These are phyloP conservation scores for Palythoa grandiflora DNA, from an alignment of 92 coral and sea anemone genomes.

Conservation along the genomic window DNA sequence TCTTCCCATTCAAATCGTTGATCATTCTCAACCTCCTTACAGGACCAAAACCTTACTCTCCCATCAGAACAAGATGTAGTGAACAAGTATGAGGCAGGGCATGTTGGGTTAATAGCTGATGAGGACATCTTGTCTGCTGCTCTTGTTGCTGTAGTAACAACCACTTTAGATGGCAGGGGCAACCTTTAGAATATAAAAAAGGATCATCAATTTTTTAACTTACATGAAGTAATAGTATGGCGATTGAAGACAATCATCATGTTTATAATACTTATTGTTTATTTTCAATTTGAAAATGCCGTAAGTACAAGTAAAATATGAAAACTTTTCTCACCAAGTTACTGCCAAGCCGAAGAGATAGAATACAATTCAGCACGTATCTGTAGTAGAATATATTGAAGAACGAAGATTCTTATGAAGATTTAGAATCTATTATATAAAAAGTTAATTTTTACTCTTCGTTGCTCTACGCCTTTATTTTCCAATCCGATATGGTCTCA, in stretches of 20 bases:
- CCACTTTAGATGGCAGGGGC: conserved; percentile 83
- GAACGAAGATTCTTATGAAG: too few species aligned
- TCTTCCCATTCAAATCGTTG: conserved; percentile 79
- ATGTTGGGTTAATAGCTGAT: conserved; percentile 91
- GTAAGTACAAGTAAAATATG: too few species aligned
- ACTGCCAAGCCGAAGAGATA: too few species aligned
- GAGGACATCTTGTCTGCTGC: conserved; percentile 99
- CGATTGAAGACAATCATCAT: not conserved
- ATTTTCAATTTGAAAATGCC: too few species aligned
- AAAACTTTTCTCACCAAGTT: too few species aligned
- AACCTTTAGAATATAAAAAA: conserved; percentile 30
- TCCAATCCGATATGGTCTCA: too few species aligned
- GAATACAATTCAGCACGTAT: too few species aligned
- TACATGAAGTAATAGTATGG: not conserved
- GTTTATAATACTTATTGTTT: not conserved
- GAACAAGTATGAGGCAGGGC: conserved; percentile 88
- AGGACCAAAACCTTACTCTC: conserved; percentile 93
- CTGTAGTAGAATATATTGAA: too few species aligned
- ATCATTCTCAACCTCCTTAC: conserved; percentile 69
- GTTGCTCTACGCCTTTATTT: too few species aligned
- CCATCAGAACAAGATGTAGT: conserved; percentile 97
- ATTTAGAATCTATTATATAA: too few species aligned
- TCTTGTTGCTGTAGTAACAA: conserved; percentile 88
- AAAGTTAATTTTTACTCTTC: too few species aligned
- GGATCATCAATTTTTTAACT: not conserved